A percentile compares a stretch with the other conserved stretches of the same genome.
These are phyloP conservation scores for Luperina nickerlii DNA, from an alignment of 2,888 invertebrate genomes.

Conservation along the genomic window DNA sequence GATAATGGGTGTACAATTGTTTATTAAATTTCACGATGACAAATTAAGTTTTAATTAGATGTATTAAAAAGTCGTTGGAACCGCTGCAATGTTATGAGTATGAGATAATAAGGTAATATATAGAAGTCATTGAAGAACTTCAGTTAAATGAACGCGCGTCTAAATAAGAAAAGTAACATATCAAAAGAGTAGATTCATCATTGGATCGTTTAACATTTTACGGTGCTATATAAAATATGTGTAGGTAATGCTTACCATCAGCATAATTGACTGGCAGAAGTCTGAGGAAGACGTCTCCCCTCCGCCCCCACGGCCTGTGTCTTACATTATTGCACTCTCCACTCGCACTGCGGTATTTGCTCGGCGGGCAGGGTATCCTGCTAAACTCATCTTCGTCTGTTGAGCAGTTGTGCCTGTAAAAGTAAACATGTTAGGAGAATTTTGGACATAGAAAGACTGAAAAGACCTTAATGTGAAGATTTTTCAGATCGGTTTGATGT, in stretches of 20 bases:
- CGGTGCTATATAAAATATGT: background rate
- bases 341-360: slow-evolving; percentile 94
- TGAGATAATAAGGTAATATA: background rate
- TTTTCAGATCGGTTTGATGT: background rate
- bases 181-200: background rate
- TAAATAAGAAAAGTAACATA: background rate
- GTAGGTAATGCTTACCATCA: slow-evolving; percentile 90
- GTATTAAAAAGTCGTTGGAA: background rate
- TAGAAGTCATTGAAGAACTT: background rate
- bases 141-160: too few species aligned
- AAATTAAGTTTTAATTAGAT: slow-evolving; percentile 6
- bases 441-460: background rate
- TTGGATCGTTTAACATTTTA: background rate
- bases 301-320: slow-evolving; percentile 95
- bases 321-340: slow-evolving; percentile 97
- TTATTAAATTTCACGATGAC: slow-evolving; percentile 9
- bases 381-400: slow-evolving; percentile 84
- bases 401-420: slow-evolving; percentile 83
- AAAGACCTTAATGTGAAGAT: background rate
- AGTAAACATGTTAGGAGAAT: background rate
- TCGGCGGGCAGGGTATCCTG: slow-evolving; percentile 93
- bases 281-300: slow-evolving; percentile 94
- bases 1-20: slow-evolving; percentile 14
- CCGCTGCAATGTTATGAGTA: background rate
- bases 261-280: slow-evolving; percentile 93